A percentile compares a stretch with the other conserved stretches of the same genome.
Evolutionary conservation across 2,113 vertebrate species (phyloP).

Genomic region (Coregonus clupeaformis): DNA sequence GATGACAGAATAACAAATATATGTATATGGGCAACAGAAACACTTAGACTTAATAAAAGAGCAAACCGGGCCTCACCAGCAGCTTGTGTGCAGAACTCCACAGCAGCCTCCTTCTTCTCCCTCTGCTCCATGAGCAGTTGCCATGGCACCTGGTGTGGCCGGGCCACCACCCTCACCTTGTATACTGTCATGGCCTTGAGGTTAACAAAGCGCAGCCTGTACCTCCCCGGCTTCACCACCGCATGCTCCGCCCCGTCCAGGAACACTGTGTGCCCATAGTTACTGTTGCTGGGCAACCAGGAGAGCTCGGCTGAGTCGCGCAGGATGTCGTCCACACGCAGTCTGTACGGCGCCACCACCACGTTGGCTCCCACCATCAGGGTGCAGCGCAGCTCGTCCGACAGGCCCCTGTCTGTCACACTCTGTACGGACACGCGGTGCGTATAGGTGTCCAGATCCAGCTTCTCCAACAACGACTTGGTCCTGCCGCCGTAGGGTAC

Average conservation of each 20-base stretch:
- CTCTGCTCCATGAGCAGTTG: slow-evolving; percentile 95
- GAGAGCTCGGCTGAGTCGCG: slow-evolving; percentile 89
- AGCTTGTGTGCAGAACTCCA: slow-evolving; percentile 93
- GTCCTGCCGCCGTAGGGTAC: slow-evolving; percentile 79
- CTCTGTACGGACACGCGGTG: slow-evolving; percentile 91
- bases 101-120: slow-evolving; percentile 87
- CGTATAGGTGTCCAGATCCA: slow-evolving; percentile 83
- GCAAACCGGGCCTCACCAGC: slow-evolving; percentile 79
- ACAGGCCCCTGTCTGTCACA: slow-evolving; percentile 82
- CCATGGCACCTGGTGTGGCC: slow-evolving; percentile 96
- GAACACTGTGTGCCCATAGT: slow-evolving; percentile 92
- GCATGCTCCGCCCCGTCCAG: slow-evolving; percentile 89
- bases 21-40: neutral
- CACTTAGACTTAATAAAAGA: neutral
- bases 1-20: neutral
- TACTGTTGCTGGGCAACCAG: slow-evolving; percentile 96
- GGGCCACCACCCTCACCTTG: slow-evolving; percentile 88
- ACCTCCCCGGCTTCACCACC: slow-evolving; percentile 81
- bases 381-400: slow-evolving; percentile 90
- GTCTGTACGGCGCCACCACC: slow-evolving; percentile 85
- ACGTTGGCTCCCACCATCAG: slow-evolving; percentile 91
- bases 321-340: slow-evolving; percentile 87
- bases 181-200: slow-evolving; percentile 88
- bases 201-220: slow-evolving; percentile 85
- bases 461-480: slow-evolving; percentile 92